Conservation (phyloP, 2,113 vertebrate genomes). For the Myotis yumanensis region DNA sequence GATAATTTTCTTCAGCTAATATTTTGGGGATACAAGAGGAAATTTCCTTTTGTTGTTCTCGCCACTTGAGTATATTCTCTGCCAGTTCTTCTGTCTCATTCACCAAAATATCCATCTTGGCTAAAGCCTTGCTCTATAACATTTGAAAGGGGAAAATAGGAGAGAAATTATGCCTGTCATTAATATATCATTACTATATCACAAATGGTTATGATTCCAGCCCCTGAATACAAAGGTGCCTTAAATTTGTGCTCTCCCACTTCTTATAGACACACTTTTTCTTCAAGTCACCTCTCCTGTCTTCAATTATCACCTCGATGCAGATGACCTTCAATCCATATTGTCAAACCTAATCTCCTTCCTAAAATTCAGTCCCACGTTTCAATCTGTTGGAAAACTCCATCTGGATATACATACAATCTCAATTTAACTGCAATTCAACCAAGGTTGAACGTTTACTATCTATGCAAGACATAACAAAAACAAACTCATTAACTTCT, state of each 20-base stretch:
- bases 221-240: not conserved
- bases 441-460: not conserved
- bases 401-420: not conserved
- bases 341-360: not conserved
- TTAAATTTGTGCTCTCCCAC: not conserved
- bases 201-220: slow-evolving; percentile 19
- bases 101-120: slow-evolving; percentile 83
- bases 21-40: slow-evolving; percentile 66
- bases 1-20: slow-evolving; percentile 71
- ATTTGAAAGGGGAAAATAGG: slow-evolving; percentile 60
- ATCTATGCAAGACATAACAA: slow-evolving; percentile 3
- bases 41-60: slow-evolving; percentile 78
- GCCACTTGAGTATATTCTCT: slow-evolving; percentile 87
- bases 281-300: not conserved
- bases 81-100: slow-evolving; percentile 86
- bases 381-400: not conserved
- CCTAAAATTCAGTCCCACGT: slow-evolving; percentile 38
- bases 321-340: not conserved
- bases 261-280: not conserved
- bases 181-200: slow-evolving; percentile 14
- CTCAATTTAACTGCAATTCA: slow-evolving; percentile 24
- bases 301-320: not conserved
- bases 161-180: slow-evolving; percentile 23
- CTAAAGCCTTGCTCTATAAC: slow-evolving; percentile 85
- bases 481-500: not conserved